Evolutionary conservation across 2,113 vertebrate species (phyloP).

Genomic region (Sapayoa aenigma): DNA sequence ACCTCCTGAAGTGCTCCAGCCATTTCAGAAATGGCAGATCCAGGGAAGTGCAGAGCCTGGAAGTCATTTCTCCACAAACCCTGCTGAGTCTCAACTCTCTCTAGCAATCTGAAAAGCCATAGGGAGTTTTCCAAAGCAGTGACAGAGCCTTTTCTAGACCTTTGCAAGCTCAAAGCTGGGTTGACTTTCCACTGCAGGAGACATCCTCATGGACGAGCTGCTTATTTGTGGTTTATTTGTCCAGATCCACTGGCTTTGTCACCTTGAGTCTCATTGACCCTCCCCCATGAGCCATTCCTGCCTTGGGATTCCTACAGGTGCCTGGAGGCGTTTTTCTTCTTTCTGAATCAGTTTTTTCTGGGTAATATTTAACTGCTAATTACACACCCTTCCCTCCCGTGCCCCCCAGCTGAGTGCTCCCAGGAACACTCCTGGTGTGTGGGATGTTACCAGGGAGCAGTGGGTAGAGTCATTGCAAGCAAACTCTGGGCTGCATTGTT

Average conservation of each 20-base stretch:
- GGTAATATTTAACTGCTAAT: conserved; percentile 8
- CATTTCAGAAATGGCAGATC: not conserved
- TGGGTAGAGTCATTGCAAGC: not conserved
- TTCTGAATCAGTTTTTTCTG: not conserved
- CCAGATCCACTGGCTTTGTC: not conserved
- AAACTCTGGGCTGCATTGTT: not conserved
- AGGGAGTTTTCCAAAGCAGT: not conserved
- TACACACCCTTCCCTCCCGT: not conserved
- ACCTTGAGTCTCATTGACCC: not conserved
- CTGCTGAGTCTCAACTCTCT: not conserved
- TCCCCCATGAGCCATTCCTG: not conserved
- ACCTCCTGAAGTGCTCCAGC: not conserved
- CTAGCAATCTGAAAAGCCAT: not conserved
- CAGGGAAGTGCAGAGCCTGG: not conserved
- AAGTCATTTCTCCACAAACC: not conserved
- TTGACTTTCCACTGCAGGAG: not conserved
- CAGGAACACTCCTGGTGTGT: accelerated
- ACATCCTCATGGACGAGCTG: not conserved
- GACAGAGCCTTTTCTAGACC: not conserved
- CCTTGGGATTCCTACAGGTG: not conserved
- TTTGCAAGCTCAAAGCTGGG: accelerated
- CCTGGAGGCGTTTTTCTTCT: not conserved
- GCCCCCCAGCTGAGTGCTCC: not conserved
- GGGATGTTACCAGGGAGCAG: not conserved
- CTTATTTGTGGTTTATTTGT: not conserved